Evolutionary conservation across 1,140 invertebrate species (phyloP).

Genomic region (Meloidogyne exigua): DNA sequence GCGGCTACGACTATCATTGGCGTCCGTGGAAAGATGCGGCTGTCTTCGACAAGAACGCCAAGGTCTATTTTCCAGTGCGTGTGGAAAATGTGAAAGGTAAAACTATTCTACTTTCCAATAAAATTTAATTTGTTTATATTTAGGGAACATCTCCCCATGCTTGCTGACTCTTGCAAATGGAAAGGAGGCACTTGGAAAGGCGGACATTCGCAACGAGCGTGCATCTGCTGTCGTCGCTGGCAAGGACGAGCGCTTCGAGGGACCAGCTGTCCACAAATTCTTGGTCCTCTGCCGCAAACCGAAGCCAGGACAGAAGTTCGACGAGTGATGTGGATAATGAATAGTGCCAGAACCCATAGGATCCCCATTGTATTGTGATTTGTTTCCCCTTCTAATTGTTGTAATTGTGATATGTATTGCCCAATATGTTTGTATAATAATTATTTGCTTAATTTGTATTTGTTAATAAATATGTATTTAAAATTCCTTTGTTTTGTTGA

Average conservation of each 20-base stretch:
- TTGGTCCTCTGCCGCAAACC: constrained; percentile 48
- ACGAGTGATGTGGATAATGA: background rate
- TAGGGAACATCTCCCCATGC: constrained; percentile 48
- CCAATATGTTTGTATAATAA: too few relatives aligned
- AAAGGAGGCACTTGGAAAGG: constrained; percentile 51
- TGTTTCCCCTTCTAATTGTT: too few relatives aligned
- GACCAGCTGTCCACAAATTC: constrained; percentile 28
- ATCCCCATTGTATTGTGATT: background rate
- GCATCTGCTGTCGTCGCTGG: constrained; percentile 29
- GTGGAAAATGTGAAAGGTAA: constrained; percentile 41
- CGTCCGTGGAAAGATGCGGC: constrained; percentile 47
- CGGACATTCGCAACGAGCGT: constrained; percentile 48
- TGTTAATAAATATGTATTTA: too few relatives aligned
- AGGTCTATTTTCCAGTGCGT: constrained; percentile 49
- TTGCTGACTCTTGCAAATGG: constrained; percentile 36
- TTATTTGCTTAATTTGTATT: too few relatives aligned
- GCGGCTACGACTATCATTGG: constrained; percentile 56
- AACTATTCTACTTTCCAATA: background rate
- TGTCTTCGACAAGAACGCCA: constrained; percentile 34
- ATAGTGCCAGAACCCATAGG: background rate
- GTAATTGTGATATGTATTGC: too few relatives aligned
- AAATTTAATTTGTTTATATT: background rate
- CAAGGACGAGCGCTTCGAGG: constrained; percentile 38
- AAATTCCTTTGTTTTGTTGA: too few relatives aligned
- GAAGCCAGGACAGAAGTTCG: constrained; percentile 30